Evolutionary conservation across 2,113 vertebrate genomes (phyloP).

Genomic region (Poeciliopsis turrubarensis): DNA sequence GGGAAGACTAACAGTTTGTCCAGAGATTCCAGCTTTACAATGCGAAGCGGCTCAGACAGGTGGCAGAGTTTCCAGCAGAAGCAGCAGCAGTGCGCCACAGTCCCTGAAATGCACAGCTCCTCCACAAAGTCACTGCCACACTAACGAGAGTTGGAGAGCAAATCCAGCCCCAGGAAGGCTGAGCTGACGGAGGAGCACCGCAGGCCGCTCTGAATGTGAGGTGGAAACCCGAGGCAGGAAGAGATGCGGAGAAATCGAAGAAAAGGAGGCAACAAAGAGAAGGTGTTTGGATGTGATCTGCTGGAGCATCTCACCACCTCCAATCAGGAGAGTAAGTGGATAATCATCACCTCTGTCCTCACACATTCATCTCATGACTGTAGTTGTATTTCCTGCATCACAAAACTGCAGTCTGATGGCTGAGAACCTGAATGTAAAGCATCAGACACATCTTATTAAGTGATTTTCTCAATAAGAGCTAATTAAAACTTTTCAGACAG

Average conservation of each 20-base stretch:
- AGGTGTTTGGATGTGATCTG: conserved; percentile 93
- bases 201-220: conserved; percentile 66
- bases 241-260: conserved; percentile 87
- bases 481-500: no score
- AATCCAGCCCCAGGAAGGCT: conserved; percentile 13
- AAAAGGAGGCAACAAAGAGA: conserved; percentile 84
- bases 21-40: conserved; percentile 10
- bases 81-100: conserved; percentile 13
- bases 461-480: neutral
- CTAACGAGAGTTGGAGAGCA: conserved; percentile 33
- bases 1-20: conserved; percentile 29
- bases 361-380: neutral
- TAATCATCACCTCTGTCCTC: rapidly evolving
- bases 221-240: conserved; percentile 35
- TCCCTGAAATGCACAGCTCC: conserved; percentile 42
- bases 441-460: neutral
- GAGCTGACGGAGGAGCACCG: conserved; percentile 1
- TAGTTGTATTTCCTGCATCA: rapidly evolving
- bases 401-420: neutral
- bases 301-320: conserved; percentile 84
- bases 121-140: conserved; percentile 20
- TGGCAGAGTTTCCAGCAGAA: conserved; percentile 35
- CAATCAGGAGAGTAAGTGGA: conserved; percentile 86
- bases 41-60: conserved; percentile 23
- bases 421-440: neutral